A percentile compares a stretch with the other conserved stretches of the same genome.
Conservation (phyloP, 2,113 vertebrate species). For the Gobiocypris rarus region DNA sequence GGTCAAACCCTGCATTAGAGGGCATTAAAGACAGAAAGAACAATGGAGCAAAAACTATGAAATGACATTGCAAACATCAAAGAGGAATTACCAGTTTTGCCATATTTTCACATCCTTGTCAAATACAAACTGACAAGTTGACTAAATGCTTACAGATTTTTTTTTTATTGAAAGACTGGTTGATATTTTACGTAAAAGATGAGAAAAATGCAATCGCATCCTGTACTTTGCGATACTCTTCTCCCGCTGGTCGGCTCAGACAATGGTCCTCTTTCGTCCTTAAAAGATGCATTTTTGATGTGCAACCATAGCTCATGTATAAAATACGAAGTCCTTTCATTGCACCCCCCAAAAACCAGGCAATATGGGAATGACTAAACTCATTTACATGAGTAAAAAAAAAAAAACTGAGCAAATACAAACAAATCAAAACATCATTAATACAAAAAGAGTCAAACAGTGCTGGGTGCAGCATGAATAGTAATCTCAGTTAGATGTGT, state of each 20-base stretch:
- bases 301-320: background rate
- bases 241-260: background rate
- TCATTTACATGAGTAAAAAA: slow-evolving; percentile 6
- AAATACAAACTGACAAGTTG: slow-evolving; percentile 19
- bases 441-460: background rate
- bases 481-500: slow-evolving; percentile 36
- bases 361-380: slow-evolving; percentile 23
- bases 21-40: slow-evolving; percentile 27
- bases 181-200: slow-evolving; percentile 4
- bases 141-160: slow-evolving; percentile 12
- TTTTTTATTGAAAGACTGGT: background rate
- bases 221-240: background rate
- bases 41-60: slow-evolving; percentile 30
- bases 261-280: background rate
- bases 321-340: background rate
- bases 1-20: slow-evolving; percentile 31
- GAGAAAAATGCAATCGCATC: background rate
- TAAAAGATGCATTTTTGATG: background rate
- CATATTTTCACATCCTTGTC: slow-evolving; percentile 9
- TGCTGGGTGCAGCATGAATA: slow-evolving; percentile 28
- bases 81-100: slow-evolving; percentile 18
- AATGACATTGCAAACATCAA: slow-evolving; percentile 34
- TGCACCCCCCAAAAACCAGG: background rate
- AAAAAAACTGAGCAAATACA: slow-evolving; percentile 1
- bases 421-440: slow-evolving; percentile 15